Evolutionary conservation across 2,113 vertebrate genomes (phyloP).

Genomic region (Ardeotis arabs): DNA sequence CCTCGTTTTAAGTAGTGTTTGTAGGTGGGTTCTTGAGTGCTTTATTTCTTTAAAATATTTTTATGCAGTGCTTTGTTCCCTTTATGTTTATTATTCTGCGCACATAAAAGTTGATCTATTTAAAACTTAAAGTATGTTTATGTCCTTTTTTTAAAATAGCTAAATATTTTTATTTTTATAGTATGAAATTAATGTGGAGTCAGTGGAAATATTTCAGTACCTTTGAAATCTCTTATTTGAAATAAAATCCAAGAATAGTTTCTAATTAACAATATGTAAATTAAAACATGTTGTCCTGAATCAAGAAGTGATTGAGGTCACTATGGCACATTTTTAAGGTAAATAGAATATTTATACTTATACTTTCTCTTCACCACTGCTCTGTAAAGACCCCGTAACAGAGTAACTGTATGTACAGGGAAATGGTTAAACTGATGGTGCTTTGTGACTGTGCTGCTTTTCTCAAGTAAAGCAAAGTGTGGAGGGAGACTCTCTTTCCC

Average conservation of each 20-base stretch:
- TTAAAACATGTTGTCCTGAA: background rate
- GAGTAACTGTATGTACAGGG: background rate
- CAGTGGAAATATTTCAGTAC: background rate
- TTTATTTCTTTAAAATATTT: background rate
- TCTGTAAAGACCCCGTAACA: accelerated
- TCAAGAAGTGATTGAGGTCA: background rate
- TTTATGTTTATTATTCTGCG: background rate
- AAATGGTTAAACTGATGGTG: background rate
- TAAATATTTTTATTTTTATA: background rate
- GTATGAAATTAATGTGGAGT: background rate
- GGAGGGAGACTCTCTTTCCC: background rate
- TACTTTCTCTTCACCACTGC: background rate
- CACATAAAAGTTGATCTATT: background rate
- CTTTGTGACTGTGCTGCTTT: background rate
- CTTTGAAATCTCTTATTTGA: background rate
- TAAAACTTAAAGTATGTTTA: background rate
- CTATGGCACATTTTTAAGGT: background rate
- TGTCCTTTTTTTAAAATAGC: background rate
- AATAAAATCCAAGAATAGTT: background rate
- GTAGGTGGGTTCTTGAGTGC: background rate
- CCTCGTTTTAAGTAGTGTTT: background rate
- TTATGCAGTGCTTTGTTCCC: background rate
- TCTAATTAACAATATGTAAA: background rate
- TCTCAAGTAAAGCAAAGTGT: background rate
- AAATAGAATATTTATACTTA: background rate